Base-by-base conservation (phyloP, 2,888 invertebrate species). In the Tuberolachnus salignus region DNA sequence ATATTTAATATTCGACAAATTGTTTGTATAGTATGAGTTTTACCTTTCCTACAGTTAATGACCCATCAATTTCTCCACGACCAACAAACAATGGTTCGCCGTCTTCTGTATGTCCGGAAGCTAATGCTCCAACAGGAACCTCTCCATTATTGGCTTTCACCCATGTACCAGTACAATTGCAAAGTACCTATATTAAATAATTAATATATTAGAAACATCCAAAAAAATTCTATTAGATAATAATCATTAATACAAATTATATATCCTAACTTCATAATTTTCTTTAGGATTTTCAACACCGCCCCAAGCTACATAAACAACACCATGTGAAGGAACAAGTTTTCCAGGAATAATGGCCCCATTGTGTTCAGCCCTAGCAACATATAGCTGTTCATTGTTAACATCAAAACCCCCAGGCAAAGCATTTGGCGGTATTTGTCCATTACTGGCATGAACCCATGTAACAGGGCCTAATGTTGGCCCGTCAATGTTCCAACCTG, bases 341-440 rank as follows among this genome's bases (percentile, higher is more conserved):
- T 94, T 93, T 34, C 94, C 94, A 70, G 94, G 94, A 81, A 94
- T 89, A 57, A 93, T 85, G n/a, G 90, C 92, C 10, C 91, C 91
- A 82, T 90, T 90, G 84, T 92, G 92, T 23, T 86, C 85, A 3
- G 92, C 91, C 83, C 94, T 88, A 19, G 91, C 90, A 3, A 93
- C 89, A 83, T 89, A 92, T 9, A 92, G 84, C 3, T 88, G 87
- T 83, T 90, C 91, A 16, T 87, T 88, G 64, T 88, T 87, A 66
- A 83, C 84, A 83, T 91, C 90, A 83, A 88, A 88, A 2, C 90
- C 91, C 46, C 90, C 92, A 74, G 91, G 91, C 82, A 94, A 88
- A 0, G 94, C 92, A 80, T 89, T 90, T 11, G 92, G 90, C 21
- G 94, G 94, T 74, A 94, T 87, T 84, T 89, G 89, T 10, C 91